Base-by-base conservation (phyloP, 2,888 invertebrate genomes). In the Endomychus coccineus region DNA sequence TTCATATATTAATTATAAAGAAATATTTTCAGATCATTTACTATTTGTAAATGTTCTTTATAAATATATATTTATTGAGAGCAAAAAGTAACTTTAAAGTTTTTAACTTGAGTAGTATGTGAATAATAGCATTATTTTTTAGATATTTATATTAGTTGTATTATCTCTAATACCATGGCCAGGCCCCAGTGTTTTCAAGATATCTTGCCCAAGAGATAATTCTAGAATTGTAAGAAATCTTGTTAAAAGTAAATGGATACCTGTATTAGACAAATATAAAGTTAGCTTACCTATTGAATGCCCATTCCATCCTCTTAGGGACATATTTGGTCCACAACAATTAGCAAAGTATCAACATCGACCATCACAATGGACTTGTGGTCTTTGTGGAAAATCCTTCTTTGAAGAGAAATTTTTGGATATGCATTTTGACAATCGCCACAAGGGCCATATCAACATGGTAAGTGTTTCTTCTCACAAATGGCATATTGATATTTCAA, bases 191-290 rank as follows among this genome's bases (percentile, higher is more conserved):
- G 79, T 87, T 51, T 84, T 86, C 79, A 86, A 84, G 71, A 81
- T 86, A 58, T 81, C 85, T 52, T 88, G 87, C 62, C 85, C 86
- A 55, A 77, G 85, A 75, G 87, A 88, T 75, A 87, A 83, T 71
- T 86, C 89, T 50, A 79, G 87, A 59, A 78, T 89, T 53, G 89
- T 90, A 46, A 75, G 87, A 58, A 86, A 85, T 69, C 80, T 89
- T 46, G 80, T 90, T 56, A 83, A 87, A 67, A 86, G 81, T 75
- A 88, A 89, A 79, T 89, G 90, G 88, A 76, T 83, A 48, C 90
- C 91, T 36, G 82, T 90, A 43, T 70, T 91, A 67, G 87, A 87
- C 59, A 83, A 87, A 65, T 88, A 87, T 71, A 84, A 87, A 68
- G 85, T 88, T 40, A 81, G 80, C 58, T 68, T 91, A 50, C 90